phyloP scores from a whole-genome alignment of 2,797 vertebrate genomes.

The Brachyrhaphis roseni region DNA sequence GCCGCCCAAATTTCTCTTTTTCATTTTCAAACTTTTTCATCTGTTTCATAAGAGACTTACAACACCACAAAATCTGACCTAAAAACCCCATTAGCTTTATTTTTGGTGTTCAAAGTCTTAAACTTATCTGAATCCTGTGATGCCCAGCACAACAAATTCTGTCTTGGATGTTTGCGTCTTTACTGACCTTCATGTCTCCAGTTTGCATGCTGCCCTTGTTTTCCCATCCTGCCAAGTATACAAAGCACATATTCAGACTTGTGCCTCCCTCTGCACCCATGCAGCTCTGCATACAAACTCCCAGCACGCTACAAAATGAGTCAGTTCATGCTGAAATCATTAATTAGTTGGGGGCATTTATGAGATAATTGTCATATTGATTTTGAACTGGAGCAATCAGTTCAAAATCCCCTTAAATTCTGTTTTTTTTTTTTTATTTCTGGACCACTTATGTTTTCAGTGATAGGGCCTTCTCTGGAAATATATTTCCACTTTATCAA shows the following conservation, averaged over 20 bases:
- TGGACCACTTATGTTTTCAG: slow-evolving; percentile 16
- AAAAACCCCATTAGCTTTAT: slow-evolving; percentile 3
- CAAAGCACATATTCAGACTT: slow-evolving; percentile 72
- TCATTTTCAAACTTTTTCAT: background rate
- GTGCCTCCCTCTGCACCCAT: slow-evolving; percentile 47
- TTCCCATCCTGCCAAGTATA: slow-evolving; percentile 56
- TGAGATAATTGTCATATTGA: slow-evolving; percentile 11
- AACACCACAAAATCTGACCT: background rate
- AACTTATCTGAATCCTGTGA: background rate
- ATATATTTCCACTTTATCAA: slow-evolving; percentile 11
- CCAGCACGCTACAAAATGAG: slow-evolving; percentile 15
- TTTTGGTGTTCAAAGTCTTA: slow-evolving; percentile 7
- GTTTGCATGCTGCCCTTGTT: slow-evolving; percentile 76
- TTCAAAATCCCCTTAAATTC: background rate
- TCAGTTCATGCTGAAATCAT: slow-evolving; percentile 20
- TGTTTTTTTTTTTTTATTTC: slow-evolving; percentile 1
- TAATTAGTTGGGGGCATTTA: background rate
- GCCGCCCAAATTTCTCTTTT: background rate
- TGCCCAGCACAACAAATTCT: slow-evolving; percentile 15
- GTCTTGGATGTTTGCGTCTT: slow-evolving; percentile 22
- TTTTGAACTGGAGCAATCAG: slow-evolving; percentile 8
- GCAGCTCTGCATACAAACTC: slow-evolving; percentile 53
- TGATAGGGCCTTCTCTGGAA: slow-evolving; percentile 19
- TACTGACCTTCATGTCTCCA: slow-evolving; percentile 42
- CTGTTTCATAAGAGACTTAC: background rate